Conservation (phyloP, 2,888 invertebrate species). For the Polydrusus tereticollis region DNA sequence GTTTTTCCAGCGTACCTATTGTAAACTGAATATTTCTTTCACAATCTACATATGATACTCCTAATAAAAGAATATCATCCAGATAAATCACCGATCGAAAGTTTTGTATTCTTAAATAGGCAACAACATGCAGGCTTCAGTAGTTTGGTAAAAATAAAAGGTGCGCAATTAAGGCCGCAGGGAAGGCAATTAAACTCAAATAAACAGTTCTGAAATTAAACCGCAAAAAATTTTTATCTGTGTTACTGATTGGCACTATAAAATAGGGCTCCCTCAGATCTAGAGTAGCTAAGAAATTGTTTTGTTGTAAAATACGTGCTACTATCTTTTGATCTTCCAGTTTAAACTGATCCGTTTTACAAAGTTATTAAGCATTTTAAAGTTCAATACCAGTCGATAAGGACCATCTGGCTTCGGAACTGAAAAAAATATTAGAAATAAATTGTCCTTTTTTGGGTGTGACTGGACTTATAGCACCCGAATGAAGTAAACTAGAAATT, state of each 20-base stretch:
- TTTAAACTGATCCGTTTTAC: conserved; percentile 47
- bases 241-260: conserved; percentile 48
- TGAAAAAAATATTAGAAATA: conserved; percentile 33
- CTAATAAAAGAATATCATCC: conserved; percentile 49
- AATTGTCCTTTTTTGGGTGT: conserved; percentile 18
- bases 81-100: conserved; percentile 47
- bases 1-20: neutral
- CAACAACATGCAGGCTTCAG: conserved; percentile 51
- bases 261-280: conserved; percentile 49
- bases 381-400: conserved; percentile 35
- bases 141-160: conserved; percentile 56
- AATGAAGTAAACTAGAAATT: neutral
- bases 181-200: conserved; percentile 54
- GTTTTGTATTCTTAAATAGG: conserved; percentile 33
- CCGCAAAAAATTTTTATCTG: conserved; percentile 49
- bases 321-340: conserved; percentile 49
- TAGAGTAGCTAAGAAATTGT: conserved; percentile 39
- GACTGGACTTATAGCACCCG: conserved; percentile 27
- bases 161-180: conserved; percentile 51
- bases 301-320: neutral
- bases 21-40: neutral
- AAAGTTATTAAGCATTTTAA: conserved; percentile 48
- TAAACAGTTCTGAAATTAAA: conserved; percentile 49
- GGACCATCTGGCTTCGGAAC: conserved; percentile 32
- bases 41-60: neutral